Evolutionary conservation across 2,888 invertebrate genomes (phyloP).

Genomic region (Scrobipalpa atriplicella): DNA sequence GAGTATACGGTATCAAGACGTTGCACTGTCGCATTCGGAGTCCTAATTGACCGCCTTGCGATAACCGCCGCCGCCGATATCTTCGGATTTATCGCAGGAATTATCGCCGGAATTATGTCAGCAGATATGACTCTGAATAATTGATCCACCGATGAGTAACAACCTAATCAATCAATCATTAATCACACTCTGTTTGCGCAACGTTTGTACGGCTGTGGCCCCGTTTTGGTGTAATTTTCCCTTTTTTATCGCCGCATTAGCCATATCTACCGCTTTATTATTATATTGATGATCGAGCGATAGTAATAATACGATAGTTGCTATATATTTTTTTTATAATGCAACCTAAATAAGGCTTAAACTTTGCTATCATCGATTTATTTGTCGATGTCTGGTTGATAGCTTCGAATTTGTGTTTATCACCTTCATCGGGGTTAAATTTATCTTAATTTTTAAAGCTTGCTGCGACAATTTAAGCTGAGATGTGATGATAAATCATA

Average conservation of each 20-base stretch:
- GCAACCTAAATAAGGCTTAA: slow-evolving; percentile 51
- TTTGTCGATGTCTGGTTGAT: slow-evolving; percentile 5
- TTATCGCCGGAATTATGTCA: slow-evolving; percentile 68
- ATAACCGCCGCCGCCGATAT: slow-evolving; percentile 44
- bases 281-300: slow-evolving; percentile 51
- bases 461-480: slow-evolving; percentile 3
- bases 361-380: slow-evolving; percentile 19
- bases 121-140: slow-evolving; percentile 67
- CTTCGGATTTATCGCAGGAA: slow-evolving; percentile 55
- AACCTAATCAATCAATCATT: slow-evolving; percentile 70
- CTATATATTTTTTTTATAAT: slow-evolving; percentile 50
- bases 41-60: slow-evolving; percentile 25
- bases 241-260: slow-evolving; percentile 50
- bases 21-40: not conserved
- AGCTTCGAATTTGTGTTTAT: not conserved
- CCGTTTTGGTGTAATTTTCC: slow-evolving; percentile 59
- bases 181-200: slow-evolving; percentile 64
- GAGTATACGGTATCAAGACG: not conserved
- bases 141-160: slow-evolving; percentile 61
- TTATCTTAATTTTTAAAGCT: slow-evolving; percentile 6
- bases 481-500: not conserved
- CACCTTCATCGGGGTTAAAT: slow-evolving; percentile 7
- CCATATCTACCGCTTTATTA: slow-evolving; percentile 47
- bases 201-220: slow-evolving; percentile 48
- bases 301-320: slow-evolving; percentile 49